Evolutionary conservation across 2,888 invertebrate species (phyloP).

Genomic region (Herminia tarsipennalis): DNA sequence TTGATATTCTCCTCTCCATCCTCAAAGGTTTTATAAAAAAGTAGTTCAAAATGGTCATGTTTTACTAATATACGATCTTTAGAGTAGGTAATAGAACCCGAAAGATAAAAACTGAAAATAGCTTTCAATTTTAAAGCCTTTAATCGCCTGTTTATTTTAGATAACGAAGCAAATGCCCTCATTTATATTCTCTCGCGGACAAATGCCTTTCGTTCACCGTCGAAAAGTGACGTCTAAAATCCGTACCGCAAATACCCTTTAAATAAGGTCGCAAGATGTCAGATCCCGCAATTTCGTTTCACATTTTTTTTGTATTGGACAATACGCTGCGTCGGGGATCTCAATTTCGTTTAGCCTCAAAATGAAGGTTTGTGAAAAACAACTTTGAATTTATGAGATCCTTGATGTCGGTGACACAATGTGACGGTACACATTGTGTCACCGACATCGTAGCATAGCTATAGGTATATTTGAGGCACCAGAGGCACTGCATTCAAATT

Average conservation of each 20-base stretch:
- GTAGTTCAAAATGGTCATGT: no score
- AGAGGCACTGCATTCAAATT: no score
- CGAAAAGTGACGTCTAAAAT: not conserved
- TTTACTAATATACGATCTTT: no score
- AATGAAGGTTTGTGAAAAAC: not conserved
- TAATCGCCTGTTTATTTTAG: no score
- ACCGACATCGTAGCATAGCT: no score
- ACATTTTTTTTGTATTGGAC: conserved; percentile 17
- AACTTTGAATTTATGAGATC: not conserved
- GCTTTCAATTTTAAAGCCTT: no score
- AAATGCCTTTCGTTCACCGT: not conserved
- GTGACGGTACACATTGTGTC: not conserved
- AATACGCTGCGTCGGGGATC: conserved; percentile 4
- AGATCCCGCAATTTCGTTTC: conserved; percentile 8
- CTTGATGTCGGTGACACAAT: not conserved
- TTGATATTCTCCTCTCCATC: no score
- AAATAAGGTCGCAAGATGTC: conserved; percentile 7
- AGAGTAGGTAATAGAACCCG: no score
- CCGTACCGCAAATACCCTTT: conserved; percentile 1
- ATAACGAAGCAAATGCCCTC: no score
- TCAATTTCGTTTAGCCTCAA: not conserved
- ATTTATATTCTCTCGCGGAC: conserved; percentile 2
- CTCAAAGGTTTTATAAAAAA: no score
- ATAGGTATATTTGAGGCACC: no score
- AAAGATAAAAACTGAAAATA: no score